phyloP scores from a whole-genome alignment of 1,140 invertebrate genomes.

The Pseudobourletiella spinata region DNA sequence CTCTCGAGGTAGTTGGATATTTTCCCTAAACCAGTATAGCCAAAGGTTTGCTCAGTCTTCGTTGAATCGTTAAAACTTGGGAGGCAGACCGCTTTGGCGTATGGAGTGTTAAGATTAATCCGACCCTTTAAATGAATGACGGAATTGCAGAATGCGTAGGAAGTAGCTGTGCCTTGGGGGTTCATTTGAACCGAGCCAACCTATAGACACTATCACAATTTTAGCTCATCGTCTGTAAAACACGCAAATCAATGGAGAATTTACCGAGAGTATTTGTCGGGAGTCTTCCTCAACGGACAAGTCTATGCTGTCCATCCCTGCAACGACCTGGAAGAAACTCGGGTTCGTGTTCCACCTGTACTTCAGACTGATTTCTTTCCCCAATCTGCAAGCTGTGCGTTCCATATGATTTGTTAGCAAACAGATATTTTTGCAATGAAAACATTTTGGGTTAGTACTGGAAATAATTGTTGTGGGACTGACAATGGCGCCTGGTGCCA shows the following conservation, averaged over 20 bases:
- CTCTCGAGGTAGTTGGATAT: not conserved
- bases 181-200: not conserved
- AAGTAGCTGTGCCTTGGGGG: not conserved
- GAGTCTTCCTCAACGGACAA: not conserved
- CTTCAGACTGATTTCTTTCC: not conserved
- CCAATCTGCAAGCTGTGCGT: not conserved
- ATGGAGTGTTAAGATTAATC: not conserved
- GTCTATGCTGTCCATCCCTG: not conserved
- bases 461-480: not conserved
- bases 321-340: not conserved
- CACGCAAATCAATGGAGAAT: not conserved
- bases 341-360: not conserved
- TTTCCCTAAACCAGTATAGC: not conserved
- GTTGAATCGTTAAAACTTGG: not conserved
- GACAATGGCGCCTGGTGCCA: not conserved
- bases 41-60: not conserved
- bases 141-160: not conserved
- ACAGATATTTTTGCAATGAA: not conserved
- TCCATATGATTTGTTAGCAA: not conserved
- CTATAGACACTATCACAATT: not conserved
- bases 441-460: not conserved
- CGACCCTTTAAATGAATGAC: not conserved
- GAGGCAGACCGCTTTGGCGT: not conserved
- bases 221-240: not conserved
- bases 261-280: no score